phyloP scores from a whole-genome alignment of 1,140 invertebrate species.

The Ceratosolen fusciceps region DNA sequence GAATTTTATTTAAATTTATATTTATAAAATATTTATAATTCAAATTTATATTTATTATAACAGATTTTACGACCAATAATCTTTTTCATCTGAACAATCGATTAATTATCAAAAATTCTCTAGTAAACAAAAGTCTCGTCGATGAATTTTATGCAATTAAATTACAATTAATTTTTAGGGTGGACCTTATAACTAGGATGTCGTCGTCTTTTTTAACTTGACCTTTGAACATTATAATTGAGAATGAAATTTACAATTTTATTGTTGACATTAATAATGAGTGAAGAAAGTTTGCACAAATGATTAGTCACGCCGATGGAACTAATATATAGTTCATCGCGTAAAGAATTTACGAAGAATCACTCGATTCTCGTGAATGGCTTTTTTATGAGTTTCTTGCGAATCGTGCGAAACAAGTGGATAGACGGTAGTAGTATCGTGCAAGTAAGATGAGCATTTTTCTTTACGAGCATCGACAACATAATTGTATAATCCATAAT shows the following conservation, averaged over 20 bases:
- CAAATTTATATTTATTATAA: too few relatives aligned
- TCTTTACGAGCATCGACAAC: not conserved
- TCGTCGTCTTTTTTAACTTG: not conserved
- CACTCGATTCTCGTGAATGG: too few relatives aligned
- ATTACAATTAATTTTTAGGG: not conserved
- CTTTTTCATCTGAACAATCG: too few relatives aligned
- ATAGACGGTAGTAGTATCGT: constrained; percentile 9
- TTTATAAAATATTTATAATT: too few relatives aligned
- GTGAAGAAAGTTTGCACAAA: constrained; percentile 20
- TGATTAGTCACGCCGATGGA: not conserved
- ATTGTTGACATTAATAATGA: not conserved
- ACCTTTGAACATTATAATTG: not conserved
- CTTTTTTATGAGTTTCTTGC: too few relatives aligned
- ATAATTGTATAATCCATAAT: constrained; percentile 21
- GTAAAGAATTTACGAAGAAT: not conserved
- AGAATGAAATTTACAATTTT: not conserved
- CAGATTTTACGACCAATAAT: too few relatives aligned
- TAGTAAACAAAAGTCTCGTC: too few relatives aligned
- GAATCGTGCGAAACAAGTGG: too few relatives aligned
- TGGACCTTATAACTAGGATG: not conserved
- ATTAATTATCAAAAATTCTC: too few relatives aligned
- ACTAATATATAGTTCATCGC: not conserved
- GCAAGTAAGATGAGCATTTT: not conserved
- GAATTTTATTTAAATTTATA: too few relatives aligned
- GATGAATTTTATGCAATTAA: too few relatives aligned